phyloP scores from a whole-genome alignment of 30 jellyfish, hydroid and myxozoan species.

The Turritopsis rubra region DNA sequence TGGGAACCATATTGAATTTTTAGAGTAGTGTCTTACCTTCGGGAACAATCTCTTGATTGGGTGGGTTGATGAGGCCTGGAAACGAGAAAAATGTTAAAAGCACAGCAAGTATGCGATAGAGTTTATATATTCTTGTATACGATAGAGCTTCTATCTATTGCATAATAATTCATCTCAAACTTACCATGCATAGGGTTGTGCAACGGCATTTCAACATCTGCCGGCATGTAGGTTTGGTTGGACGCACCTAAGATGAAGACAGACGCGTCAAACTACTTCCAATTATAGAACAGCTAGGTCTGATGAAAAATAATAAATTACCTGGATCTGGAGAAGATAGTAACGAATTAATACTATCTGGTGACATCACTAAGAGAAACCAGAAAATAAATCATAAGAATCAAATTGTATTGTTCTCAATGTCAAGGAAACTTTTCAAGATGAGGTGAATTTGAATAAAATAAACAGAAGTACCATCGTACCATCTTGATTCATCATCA shows the following conservation, averaged over 20 bases:
- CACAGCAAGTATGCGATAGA: not conserved
- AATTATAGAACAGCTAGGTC: too few relatives aligned
- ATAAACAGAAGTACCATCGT: not conserved
- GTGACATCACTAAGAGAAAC: not conserved
- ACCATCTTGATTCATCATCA: not conserved
- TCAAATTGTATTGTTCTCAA: too few relatives aligned
- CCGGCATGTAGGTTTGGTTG: conserved; percentile 14
- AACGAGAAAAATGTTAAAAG: not conserved
- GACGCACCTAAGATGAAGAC: conserved; percentile 13
- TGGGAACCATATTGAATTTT: not conserved
- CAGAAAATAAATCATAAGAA: too few relatives aligned
- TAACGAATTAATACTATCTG: not conserved
- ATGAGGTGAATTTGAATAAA: too few relatives aligned
- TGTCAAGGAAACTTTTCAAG: too few relatives aligned
- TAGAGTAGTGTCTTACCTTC: not conserved
- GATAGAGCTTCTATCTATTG: not conserved
- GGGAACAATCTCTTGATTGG: conserved; percentile 17
- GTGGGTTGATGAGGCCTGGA: conserved; percentile 12
- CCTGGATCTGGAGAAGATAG: not conserved
- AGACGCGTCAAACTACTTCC: not conserved
- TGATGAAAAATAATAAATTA: not conserved
- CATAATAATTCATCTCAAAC: not conserved
- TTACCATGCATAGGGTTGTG: conserved; percentile 1
- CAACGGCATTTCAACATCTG: conserved; percentile 25
- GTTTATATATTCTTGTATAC: not conserved